These are phyloP conservation scores for Andrena cerasifolii DNA, from an alignment of 1,140 invertebrate genomes.

Conservation along the genomic window DNA sequence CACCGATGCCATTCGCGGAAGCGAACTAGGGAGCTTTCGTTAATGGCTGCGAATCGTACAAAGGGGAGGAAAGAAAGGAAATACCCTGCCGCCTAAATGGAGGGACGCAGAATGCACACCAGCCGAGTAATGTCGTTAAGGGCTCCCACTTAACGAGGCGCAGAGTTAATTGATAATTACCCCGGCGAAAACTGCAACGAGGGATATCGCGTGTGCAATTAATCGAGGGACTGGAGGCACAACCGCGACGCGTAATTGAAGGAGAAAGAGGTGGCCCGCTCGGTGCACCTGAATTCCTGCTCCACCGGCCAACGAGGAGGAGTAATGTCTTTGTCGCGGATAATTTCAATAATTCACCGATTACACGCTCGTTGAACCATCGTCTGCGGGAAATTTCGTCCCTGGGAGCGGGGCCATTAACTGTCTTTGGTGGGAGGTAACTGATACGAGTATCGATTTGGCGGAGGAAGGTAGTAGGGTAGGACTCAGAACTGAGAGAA, in stretches of 20 bases:
- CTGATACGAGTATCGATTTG: not conserved
- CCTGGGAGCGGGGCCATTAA: no score
- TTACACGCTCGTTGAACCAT: not conserved
- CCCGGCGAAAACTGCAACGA: slow-evolving; percentile 34
- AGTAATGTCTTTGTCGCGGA: not conserved
- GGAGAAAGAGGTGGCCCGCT: not conserved
- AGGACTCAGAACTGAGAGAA: no score
- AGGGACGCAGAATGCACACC: no score
- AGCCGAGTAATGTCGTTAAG: slow-evolving; percentile 31
- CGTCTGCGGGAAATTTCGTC: no score
- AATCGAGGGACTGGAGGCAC: not conserved
- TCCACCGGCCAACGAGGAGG: not conserved
- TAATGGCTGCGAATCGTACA: no score
- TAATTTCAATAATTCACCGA: not conserved
- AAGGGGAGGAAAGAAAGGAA: no score
- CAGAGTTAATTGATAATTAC: slow-evolving; percentile 47
- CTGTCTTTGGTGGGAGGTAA: no score
- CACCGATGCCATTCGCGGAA: no score
- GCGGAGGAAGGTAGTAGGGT: no score
- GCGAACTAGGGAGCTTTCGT: no score
- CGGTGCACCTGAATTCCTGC: not conserved
- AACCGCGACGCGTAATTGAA: slow-evolving; percentile 25
- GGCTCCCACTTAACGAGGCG: slow-evolving; percentile 39
- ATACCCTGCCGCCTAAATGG: no score
- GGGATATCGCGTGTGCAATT: slow-evolving; percentile 34